Conservation (phyloP, 2,888 invertebrate species). For the Erpobdella octoculata region DNA sequence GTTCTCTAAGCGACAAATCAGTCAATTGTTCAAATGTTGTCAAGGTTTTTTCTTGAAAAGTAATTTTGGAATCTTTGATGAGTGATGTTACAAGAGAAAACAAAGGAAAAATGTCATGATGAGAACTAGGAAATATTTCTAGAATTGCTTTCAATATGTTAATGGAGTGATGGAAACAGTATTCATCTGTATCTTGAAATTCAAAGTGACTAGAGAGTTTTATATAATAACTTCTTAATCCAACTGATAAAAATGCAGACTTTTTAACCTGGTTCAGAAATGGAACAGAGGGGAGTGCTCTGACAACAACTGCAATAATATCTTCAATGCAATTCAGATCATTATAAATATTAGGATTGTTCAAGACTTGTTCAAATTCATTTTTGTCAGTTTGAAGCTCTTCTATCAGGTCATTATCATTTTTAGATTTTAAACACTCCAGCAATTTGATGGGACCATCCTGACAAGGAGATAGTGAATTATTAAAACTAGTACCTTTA, state of each 20-base stretch:
- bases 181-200: background rate
- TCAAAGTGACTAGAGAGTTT: background rate
- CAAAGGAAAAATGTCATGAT: background rate
- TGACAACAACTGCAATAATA: too few species aligned
- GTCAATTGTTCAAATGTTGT: background rate
- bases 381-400: too few species aligned
- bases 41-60: background rate
- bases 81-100: background rate
- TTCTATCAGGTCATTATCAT: too few species aligned
- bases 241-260: slow-evolving; percentile 23
- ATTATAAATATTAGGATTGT: too few species aligned
- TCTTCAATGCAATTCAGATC: too few species aligned
- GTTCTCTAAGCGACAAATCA: too few species aligned
- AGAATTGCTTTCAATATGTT: background rate
- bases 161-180: background rate
- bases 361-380: too few species aligned
- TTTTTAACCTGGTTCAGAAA: slow-evolving; percentile 30
- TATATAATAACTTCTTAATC: slow-evolving; percentile 23
- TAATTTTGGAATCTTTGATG: background rate
- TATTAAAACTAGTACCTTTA: too few species aligned
- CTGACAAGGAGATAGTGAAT: too few species aligned
- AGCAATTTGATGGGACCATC: too few species aligned
- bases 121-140: background rate
- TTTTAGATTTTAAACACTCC: too few species aligned
- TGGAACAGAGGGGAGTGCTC: too few species aligned